Base-by-base conservation (phyloP, 2,888 invertebrate species). In the Pomacea canaliculata region DNA sequence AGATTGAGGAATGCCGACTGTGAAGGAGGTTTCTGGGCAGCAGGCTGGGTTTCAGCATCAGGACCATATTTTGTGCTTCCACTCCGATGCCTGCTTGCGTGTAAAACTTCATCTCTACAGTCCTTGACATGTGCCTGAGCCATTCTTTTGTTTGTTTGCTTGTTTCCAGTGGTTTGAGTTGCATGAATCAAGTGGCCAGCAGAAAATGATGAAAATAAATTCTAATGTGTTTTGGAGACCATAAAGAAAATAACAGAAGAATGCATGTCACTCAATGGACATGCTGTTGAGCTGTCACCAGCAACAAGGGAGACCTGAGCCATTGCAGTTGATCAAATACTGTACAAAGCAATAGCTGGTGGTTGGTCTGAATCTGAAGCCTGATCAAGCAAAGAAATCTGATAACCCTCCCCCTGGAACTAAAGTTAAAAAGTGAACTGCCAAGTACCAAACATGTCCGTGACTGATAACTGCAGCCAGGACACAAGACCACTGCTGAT, bases 61-160 rank as follows among this genome's bases (percentile, higher is more conserved):
- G 27, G 19, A n/a, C 46, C 27, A 62, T 70, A 56, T 8, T 37
- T 65, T 19, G 72, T 46, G 19, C 76, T 73, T 51, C 79, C 79
- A 49, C 77, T 79, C 0, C 77, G 76, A 51, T 68, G 56, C 9
- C 76, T 72, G 63, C 76, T 79, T 51, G 76, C 73, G 5, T 71
- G 49, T 56, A 79, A 10, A 19, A 76, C 79, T 49, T 79, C 79
- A 10, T 72, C 75, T 59, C 77, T 72, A 1, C 69, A 71, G 60
- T 72, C 77, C 16, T 60, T 67, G 9, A 60, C 51, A 12, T 70
- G 67, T 49, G 70, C 51, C 65, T 79, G 79, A 63, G 77, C 71
- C 79, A 79, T 79, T 23, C 12, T 59, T 19, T 37, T 37, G 37
- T 37, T 37, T 37, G 37, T 37, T 37, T 37, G 37, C 37, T 37